These are phyloP conservation scores for Gambusia holbrooki DNA, from an alignment of 2,113 vertebrate genomes.

Conservation along the genomic window DNA sequence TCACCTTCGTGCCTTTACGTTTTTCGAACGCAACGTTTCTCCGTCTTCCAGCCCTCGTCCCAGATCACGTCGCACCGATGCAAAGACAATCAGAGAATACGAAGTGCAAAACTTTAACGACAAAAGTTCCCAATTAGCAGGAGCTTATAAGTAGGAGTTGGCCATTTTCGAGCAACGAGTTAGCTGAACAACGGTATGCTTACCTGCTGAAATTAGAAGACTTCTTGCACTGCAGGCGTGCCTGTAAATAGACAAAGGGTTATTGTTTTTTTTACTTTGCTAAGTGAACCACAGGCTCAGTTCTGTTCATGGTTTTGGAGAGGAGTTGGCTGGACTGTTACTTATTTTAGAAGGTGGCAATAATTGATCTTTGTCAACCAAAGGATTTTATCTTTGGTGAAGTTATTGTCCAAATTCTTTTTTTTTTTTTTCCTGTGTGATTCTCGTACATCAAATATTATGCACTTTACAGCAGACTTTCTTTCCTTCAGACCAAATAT, in stretches of 20 bases:
- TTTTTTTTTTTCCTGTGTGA: constrained; percentile 29
- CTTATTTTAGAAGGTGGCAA: constrained; percentile 65
- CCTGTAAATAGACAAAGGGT: constrained; percentile 67
- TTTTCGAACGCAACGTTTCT: constrained; percentile 22
- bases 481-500: constrained; percentile 70
- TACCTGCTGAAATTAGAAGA: constrained; percentile 63
- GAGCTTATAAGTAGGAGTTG: constrained; percentile 40
- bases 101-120: constrained; percentile 55
- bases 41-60: constrained; percentile 52
- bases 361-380: constrained; percentile 77
- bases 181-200: constrained; percentile 64
- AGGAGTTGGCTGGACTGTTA: constrained; percentile 65
- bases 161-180: constrained; percentile 24
- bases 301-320: constrained; percentile 42
- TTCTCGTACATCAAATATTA: constrained; percentile 51
- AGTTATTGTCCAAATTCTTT: constrained; percentile 70
- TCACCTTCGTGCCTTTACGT: constrained; percentile 74
- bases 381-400: constrained; percentile 80
- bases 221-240: constrained; percentile 64
- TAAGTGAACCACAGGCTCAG: constrained; percentile 17
- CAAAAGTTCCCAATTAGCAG: constrained; percentile 33
- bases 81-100: constrained; percentile 71
- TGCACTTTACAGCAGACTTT: constrained; percentile 75
- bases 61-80: constrained; percentile 38
- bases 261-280: constrained; percentile 6